These are phyloP conservation scores for Delphinus delphis DNA, from an alignment of 2,113 vertebrate species.

Conservation along the genomic window DNA sequence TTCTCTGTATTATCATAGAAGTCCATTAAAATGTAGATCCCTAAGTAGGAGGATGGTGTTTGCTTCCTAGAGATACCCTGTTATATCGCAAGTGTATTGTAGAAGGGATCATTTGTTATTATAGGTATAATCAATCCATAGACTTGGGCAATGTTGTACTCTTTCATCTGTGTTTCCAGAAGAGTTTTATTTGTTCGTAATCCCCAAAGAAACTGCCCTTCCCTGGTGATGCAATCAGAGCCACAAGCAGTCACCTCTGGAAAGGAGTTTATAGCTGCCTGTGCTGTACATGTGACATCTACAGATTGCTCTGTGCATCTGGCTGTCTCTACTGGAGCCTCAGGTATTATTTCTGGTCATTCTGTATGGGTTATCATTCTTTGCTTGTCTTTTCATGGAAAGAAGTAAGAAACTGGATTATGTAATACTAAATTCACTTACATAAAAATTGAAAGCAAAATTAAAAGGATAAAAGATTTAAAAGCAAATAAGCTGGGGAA, in stretches of 20 bases:
- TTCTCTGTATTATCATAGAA: background rate
- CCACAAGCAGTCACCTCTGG: background rate
- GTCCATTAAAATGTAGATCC: background rate
- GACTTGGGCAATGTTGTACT: background rate
- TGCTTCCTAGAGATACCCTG: background rate
- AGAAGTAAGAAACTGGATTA: background rate
- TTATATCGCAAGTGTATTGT: background rate
- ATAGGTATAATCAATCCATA: background rate
- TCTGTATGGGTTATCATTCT: background rate
- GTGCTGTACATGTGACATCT: fast-evolving
- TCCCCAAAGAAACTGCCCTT: background rate
- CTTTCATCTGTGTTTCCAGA: background rate
- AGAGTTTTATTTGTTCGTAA: background rate
- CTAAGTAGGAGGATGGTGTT: background rate
- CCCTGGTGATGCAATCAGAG: background rate
- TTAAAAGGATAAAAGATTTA: background rate
- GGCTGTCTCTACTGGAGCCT: background rate
- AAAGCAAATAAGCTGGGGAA: background rate
- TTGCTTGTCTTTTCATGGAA: background rate
- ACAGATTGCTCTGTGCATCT: background rate
- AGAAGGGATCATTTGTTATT: background rate
- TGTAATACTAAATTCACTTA: background rate
- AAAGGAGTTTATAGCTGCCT: background rate
- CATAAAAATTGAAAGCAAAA: background rate
- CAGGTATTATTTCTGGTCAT: background rate